Conservation (phyloP, 2,888 invertebrate species). For the Watsonalla binaria region DNA sequence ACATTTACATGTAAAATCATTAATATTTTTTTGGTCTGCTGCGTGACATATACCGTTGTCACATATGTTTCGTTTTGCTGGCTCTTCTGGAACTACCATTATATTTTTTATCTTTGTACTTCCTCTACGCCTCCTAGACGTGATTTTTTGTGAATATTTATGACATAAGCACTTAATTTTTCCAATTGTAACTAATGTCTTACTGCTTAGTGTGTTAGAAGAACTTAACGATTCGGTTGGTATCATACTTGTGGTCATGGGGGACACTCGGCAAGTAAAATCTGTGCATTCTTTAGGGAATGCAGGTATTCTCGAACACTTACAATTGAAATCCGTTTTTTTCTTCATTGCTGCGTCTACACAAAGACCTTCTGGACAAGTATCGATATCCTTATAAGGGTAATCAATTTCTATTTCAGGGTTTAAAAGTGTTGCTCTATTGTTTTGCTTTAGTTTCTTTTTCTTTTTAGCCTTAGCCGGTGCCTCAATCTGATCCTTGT, state of each 20-base stretch:
- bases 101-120: neutral
- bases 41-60: conserved; percentile 11
- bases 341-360: conserved; percentile 10
- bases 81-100: neutral
- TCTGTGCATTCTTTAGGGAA: neutral
- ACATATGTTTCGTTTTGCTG: conserved; percentile 5
- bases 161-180: conserved; percentile 12
- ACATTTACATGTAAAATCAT: conserved; percentile 27
- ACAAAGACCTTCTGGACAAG: conserved; percentile 11
- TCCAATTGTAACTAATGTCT: conserved; percentile 5
- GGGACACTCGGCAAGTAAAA: neutral
- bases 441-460: neutral
- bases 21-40: conserved; percentile 14
- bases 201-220: neutral
- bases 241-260: neutral
- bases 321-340: conserved; percentile 10
- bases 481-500: neutral
- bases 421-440: neutral
- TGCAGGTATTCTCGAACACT: conserved; percentile 5
- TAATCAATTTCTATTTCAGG: neutral
- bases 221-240: neutral
- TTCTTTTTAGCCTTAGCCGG: neutral
- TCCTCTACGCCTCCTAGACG: conserved; percentile 2
- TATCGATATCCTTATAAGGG: conserved; percentile 2
- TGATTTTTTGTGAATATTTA: conserved; percentile 18